Conservation (phyloP, 2,888 invertebrate species). For the Spisula subtruncata region DNA sequence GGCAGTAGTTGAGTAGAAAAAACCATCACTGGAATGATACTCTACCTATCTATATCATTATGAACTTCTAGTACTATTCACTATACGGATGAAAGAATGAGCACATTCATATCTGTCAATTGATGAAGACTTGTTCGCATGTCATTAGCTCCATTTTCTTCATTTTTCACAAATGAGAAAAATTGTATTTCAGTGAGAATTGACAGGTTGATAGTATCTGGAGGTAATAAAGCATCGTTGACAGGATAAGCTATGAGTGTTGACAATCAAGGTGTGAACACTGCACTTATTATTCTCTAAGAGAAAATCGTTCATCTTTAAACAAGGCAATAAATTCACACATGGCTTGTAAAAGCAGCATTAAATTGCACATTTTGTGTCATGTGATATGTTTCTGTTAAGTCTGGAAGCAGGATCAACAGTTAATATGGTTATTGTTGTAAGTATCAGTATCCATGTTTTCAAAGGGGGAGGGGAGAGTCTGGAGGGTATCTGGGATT, state of each 20-base stretch:
- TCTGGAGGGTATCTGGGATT: too few relatives aligned
- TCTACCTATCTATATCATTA: background rate
- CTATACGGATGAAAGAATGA: background rate
- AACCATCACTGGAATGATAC: background rate
- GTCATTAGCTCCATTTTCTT: background rate
- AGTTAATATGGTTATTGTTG: too few relatives aligned
- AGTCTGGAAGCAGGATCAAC: too few relatives aligned
- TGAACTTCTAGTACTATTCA: too few relatives aligned
- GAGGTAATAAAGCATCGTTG: background rate
- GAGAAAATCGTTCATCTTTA: background rate
- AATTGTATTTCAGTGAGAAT: background rate
- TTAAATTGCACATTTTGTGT: background rate
- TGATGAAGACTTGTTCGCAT: constrained; percentile 25
- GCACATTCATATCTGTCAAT: background rate
- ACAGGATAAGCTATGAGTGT: background rate
- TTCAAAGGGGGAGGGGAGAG: too few relatives aligned
- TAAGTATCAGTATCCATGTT: too few relatives aligned
- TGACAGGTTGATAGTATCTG: background rate
- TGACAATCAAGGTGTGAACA: too few relatives aligned
- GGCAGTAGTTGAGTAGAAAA: constrained; percentile 40
- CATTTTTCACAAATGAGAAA: constrained; percentile 5
- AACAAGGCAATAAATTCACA: background rate
- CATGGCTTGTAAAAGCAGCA: background rate
- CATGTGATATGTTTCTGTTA: too few relatives aligned
- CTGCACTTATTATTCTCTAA: too few relatives aligned